Percentiles rank a stretch among this genome's conserved stretches.
These are phyloP conservation scores for Apoderus coryli DNA, from an alignment of 2,888 invertebrate genomes.

Conservation along the genomic window DNA sequence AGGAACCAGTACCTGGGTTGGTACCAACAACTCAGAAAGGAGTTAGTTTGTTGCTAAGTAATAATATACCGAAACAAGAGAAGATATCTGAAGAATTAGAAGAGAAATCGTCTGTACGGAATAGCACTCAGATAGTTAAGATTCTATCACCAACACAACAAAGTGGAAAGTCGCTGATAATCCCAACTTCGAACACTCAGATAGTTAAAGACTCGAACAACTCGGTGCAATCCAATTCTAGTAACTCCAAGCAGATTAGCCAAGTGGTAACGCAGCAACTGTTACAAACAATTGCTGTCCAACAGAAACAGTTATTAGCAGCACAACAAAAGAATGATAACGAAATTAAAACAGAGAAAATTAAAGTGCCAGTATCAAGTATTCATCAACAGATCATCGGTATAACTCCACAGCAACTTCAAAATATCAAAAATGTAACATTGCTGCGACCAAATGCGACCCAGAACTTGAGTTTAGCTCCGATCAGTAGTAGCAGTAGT, in stretches of 20 bases:
- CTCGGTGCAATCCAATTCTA: slow-evolving; percentile 22
- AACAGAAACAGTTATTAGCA: slow-evolving; percentile 27
- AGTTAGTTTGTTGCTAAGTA: slow-evolving; percentile 20
- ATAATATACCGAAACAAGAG: slow-evolving; percentile 16
- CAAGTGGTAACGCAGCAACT: slow-evolving; percentile 27
- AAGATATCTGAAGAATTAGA: too few relatives aligned
- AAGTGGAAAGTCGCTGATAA: slow-evolving; percentile 36
- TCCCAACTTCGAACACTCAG: slow-evolving; percentile 32
- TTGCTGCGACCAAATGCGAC: slow-evolving; percentile 22
- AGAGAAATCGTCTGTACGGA: too few relatives aligned
- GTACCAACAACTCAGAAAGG: slow-evolving; percentile 17
- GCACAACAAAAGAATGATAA: too few relatives aligned
- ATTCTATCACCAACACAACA: slow-evolving; percentile 30
- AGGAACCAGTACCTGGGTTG: slow-evolving; percentile 8
- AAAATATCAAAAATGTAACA: slow-evolving; percentile 31
- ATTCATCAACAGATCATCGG: slow-evolving; percentile 29
- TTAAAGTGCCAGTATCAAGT: slow-evolving; percentile 18
- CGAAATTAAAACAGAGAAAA: slow-evolving; percentile 13
- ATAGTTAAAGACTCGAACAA: too few relatives aligned
- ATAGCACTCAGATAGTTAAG: slow-evolving; percentile 24
- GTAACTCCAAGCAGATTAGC: slow-evolving; percentile 20
- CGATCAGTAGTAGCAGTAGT: slow-evolving; percentile 7
- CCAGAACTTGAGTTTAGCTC: slow-evolving; percentile 16
- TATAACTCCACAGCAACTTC: slow-evolving; percentile 28
- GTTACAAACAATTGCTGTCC: slow-evolving; percentile 25